Conservation (phyloP, 2,888 invertebrate species). For the Ceraclea dissimilis region DNA sequence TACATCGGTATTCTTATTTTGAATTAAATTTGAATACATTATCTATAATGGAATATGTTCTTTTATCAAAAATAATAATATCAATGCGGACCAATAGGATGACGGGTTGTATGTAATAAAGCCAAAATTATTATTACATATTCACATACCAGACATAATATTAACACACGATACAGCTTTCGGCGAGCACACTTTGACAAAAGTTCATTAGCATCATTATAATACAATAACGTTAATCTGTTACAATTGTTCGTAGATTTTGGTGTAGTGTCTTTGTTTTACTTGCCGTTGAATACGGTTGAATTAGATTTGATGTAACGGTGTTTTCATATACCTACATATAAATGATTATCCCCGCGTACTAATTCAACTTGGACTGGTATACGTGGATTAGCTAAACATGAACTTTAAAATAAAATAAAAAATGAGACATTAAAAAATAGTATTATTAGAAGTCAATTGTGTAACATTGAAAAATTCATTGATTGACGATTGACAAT, state of each 20-base stretch:
- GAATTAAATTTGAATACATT: no score
- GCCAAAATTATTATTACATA: no score
- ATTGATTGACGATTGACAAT: no score
- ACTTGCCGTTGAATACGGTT: background rate
- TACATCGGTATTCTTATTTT: no score
- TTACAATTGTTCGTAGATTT: background rate
- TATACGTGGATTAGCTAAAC: background rate
- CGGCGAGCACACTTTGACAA: background rate
- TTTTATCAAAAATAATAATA: no score
- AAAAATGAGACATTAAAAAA: no score
- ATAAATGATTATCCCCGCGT: conserved; percentile 22
- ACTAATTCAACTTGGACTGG: conserved; percentile 17
- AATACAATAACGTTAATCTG: background rate
- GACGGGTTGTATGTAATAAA: no score
- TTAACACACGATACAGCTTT: background rate
- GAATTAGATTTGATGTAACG: conserved; percentile 18
- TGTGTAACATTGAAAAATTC: no score
- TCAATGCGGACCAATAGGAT: no score
- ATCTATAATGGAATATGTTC: no score
- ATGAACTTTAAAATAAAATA: no score
- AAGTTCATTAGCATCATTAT: background rate
- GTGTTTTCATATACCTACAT: conserved; percentile 25
- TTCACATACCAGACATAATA: background rate
- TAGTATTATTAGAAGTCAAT: no score
- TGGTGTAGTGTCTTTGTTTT: background rate